Conservation (phyloP, 1,140 invertebrate species). For the Zaprionus africanus region DNA sequence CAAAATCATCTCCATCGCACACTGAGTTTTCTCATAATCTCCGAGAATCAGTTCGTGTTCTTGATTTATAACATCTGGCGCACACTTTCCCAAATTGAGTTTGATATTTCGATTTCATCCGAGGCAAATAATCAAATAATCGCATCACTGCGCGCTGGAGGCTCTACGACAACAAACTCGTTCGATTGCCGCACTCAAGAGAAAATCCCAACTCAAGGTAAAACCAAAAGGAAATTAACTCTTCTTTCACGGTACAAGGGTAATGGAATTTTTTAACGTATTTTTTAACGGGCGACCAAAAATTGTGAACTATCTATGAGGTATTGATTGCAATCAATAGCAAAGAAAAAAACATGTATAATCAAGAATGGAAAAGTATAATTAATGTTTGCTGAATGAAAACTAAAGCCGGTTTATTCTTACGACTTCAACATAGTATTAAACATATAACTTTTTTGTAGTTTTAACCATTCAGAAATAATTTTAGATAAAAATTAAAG, state of each 20-base stretch:
- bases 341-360: background rate
- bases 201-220: conserved; percentile 84
- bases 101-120: conserved; percentile 9
- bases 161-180: conserved; percentile 80
- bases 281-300: background rate
- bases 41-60: background rate
- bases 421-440: too few relatives aligned
- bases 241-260: background rate
- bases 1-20: background rate
- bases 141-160: conserved; percentile 63
- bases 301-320: background rate
- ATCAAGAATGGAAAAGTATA: too few relatives aligned
- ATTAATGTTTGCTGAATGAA: too few relatives aligned
- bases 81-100: conserved; percentile 4
- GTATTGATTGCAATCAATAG: background rate
- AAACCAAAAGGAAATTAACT: conserved; percentile 22
- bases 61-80: conserved; percentile 8
- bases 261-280: background rate
- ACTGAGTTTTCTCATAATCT: conserved; percentile 1
- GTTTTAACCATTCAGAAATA: too few relatives aligned
- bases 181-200: conserved; percentile 83
- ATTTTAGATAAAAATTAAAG: too few relatives aligned
- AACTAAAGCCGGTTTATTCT: too few relatives aligned
- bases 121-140: conserved; percentile 19
- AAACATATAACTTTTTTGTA: too few relatives aligned